Percentiles rank a stretch among this genome's conserved stretches.
phyloP scores from a whole-genome alignment of 2,797 vertebrate species.

The Linurgus olivaceus region DNA sequence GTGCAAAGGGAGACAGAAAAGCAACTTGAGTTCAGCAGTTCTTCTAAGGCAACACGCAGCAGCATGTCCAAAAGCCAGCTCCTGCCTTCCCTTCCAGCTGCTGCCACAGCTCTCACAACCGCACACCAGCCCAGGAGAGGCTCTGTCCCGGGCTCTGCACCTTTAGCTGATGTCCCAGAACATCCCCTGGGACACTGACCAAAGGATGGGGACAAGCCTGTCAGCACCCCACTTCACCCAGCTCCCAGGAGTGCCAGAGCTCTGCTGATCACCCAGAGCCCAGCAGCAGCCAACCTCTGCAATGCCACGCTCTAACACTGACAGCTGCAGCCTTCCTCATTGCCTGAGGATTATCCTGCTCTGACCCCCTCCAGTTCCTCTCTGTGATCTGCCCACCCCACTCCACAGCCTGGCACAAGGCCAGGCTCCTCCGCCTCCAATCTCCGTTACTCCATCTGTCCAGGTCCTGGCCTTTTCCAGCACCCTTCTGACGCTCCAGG shows the following conservation, averaged over 20 bases:
- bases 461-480: slow-evolving; percentile 20
- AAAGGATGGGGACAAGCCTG: neutral
- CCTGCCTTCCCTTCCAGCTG: neutral
- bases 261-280: neutral
- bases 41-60: neutral
- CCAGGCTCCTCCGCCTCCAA: neutral
- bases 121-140: fast-evolving
- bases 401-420: neutral
- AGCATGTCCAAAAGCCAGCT: neutral
- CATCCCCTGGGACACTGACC: neutral
- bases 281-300: neutral
- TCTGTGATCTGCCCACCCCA: neutral
- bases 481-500: neutral
- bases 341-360: slow-evolving; percentile 5
- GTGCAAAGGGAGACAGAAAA: neutral
- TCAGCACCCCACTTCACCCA: neutral
- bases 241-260: neutral
- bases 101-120: neutral
- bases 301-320: neutral
- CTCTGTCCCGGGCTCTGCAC: neutral
- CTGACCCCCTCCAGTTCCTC: neutral
- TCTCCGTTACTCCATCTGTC: slow-evolving; percentile 6
- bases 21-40: neutral
- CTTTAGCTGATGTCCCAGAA: neutral
- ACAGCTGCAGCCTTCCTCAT: neutral